Base-by-base conservation (phyloP, 2,113 vertebrate genomes). In the Erinaceus europaeus region DNA sequence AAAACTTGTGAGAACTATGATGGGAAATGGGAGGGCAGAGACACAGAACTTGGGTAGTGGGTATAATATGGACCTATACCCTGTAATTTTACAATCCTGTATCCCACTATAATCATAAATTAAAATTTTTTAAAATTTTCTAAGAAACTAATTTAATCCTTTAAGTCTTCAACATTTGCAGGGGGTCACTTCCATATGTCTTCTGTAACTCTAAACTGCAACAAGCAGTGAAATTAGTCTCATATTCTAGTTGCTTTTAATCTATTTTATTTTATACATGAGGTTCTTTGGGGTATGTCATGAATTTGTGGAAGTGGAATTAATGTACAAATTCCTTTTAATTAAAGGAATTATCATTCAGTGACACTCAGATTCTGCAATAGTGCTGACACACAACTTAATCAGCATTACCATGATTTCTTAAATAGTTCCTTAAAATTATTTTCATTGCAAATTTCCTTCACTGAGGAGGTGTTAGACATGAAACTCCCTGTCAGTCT, bases 311-410 rank as follows among this genome's bases (percentile, higher is more conserved):
- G 48, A 65, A 21, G 34, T 50, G 7, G 57, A 92, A 89, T 79
- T 85, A 94, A 90, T 78, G 14, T 67, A 67, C 42, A 86, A 88
- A 88, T 92, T 90, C 64, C 42, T 81, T 91, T 92, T 95, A 86
- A 94, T 91, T 94, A 94, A 94, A 79, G 68, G 29, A 90, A 90
- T 86, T 36, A 90, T 55, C 44, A 67, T 71, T 90, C 73, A 57
- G 21, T 55, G 40, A 59, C 12, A 72, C 73, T 62, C 61, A 71
- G 57, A 86, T 55, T 68, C 72, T 72, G 6, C 1, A 84, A 21
- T 74, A 76, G 10, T 52, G 69, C 72, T 73, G 50, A 87, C 44
- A 25, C 23, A 81, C 61, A 84, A 72, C 85, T 93, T 92, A 72
- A 92, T 65, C 69, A 91, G 90, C 32, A 85, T 55, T 17, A 87